Conservation (phyloP, 2,113 vertebrate species). For the Phalacrocorax carbo region DNA sequence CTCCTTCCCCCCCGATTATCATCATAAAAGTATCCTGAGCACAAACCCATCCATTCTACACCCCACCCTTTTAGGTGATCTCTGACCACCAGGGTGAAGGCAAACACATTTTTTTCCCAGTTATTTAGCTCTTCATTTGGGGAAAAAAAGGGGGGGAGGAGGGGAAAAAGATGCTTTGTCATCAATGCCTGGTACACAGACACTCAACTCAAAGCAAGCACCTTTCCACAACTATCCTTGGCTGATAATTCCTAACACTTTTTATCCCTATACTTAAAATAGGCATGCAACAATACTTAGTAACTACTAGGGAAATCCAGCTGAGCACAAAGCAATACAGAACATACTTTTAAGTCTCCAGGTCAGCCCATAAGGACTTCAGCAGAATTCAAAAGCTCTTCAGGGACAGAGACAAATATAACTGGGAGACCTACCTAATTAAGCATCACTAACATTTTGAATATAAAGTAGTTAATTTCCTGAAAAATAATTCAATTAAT, state of each 20-base stretch:
- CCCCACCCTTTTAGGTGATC: neutral
- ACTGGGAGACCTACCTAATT: constrained; percentile 26
- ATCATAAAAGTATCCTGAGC: neutral
- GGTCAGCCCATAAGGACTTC: neutral
- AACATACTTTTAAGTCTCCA: neutral
- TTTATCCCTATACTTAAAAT: neutral
- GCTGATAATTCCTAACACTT: neutral
- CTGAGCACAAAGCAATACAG: neutral
- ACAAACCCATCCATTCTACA: neutral
- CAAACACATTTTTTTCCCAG: neutral
- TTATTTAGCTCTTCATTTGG: neutral
- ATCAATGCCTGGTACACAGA: neutral
- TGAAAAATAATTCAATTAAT: constrained; percentile 54
- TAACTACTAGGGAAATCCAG: neutral
- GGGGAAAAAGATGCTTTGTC: neutral
- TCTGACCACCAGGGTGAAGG: neutral
- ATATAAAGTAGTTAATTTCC: constrained; percentile 29
- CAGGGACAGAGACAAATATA: neutral
- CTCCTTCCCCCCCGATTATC: neutral
- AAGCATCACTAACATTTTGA: constrained; percentile 15
- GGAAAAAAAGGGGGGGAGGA: neutral
- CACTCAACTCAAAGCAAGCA: neutral
- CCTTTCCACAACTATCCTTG: neutral
- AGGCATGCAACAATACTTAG: neutral
- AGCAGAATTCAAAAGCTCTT: neutral